Evolutionary conservation across 1,140 invertebrate species (phyloP).

Genomic region (Orius insidiosus): DNA sequence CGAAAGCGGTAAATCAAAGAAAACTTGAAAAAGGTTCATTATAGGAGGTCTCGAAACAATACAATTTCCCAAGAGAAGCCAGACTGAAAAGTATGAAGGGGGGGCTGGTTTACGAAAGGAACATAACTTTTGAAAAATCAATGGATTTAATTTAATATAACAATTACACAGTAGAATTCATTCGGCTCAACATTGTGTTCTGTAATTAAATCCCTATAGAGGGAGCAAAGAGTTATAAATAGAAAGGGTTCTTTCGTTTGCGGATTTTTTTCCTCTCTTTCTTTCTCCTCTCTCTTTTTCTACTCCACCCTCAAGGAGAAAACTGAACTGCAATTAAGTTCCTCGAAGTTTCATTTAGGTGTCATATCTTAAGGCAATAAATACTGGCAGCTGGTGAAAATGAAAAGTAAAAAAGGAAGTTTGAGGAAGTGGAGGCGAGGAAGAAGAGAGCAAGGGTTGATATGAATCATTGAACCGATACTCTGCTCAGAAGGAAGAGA

Average conservation of each 20-base stretch:
- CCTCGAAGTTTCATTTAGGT: conserved; percentile 18
- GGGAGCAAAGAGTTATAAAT: conserved; percentile 13
- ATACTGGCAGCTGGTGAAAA: conserved; percentile 19
- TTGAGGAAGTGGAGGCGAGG: neutral
- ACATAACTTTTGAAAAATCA: conserved; percentile 13
- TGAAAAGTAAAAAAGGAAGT: conserved; percentile 12
- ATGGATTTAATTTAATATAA: conserved; percentile 19
- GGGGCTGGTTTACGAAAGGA: too few species aligned
- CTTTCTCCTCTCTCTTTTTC: conserved; percentile 1
- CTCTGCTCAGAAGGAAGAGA: too few species aligned
- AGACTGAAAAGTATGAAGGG: too few species aligned
- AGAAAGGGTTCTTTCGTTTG: conserved; percentile 13
- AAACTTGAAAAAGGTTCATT: too few species aligned
- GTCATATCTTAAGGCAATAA: conserved; percentile 19
- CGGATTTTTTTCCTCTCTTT: conserved; percentile 10
- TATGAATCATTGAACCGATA: conserved; percentile 7
- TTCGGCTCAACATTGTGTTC: conserved; percentile 14
- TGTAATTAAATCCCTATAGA: conserved; percentile 18
- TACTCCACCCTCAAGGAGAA: conserved; percentile 6
- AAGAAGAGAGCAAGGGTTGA: neutral
- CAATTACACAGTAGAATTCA: conserved; percentile 18
- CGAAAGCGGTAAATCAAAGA: too few species aligned
- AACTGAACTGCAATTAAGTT: conserved; percentile 17
- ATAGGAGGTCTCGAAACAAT: too few species aligned
- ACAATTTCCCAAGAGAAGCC: too few species aligned